Evolutionary conservation across 2,113 vertebrate species (phyloP).

Genomic region (Phodopus roborovskii): DNA sequence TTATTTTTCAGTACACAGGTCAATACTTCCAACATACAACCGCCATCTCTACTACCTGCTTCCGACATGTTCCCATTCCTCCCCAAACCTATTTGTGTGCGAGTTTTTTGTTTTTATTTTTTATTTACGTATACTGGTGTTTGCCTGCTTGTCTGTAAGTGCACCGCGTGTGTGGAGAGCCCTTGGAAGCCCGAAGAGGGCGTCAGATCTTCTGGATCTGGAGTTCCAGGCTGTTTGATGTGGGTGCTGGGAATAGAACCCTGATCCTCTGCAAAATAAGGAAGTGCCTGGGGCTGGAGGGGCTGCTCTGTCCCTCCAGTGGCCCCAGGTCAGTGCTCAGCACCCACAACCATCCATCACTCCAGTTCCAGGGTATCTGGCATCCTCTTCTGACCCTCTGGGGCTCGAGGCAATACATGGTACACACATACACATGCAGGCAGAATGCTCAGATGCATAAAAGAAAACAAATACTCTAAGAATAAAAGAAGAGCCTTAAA

Average conservation of each 20-base stretch:
- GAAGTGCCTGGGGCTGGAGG: background rate
- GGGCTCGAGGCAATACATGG: background rate
- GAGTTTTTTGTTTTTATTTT: too few species aligned
- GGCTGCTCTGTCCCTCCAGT: background rate
- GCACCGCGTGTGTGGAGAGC: background rate
- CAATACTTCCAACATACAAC: background rate
- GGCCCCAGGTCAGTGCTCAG: background rate
- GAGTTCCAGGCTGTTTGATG: background rate
- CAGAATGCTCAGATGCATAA: background rate
- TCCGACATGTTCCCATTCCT: background rate
- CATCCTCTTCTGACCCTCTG: background rate
- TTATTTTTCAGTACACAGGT: accelerated
- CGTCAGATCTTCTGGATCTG: background rate
- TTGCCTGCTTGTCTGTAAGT: background rate
- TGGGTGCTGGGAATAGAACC: background rate
- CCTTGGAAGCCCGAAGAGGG: background rate
- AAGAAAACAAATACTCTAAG: background rate
- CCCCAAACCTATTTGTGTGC: background rate
- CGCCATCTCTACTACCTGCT: accelerated
- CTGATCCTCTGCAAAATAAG: background rate
- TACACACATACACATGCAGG: background rate
- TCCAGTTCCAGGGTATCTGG: background rate
- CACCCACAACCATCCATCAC: background rate
- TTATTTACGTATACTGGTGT: background rate
- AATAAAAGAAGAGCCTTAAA: background rate